Evolutionary conservation across 1,140 invertebrate species (phyloP).

Genomic region (Mya arenaria): DNA sequence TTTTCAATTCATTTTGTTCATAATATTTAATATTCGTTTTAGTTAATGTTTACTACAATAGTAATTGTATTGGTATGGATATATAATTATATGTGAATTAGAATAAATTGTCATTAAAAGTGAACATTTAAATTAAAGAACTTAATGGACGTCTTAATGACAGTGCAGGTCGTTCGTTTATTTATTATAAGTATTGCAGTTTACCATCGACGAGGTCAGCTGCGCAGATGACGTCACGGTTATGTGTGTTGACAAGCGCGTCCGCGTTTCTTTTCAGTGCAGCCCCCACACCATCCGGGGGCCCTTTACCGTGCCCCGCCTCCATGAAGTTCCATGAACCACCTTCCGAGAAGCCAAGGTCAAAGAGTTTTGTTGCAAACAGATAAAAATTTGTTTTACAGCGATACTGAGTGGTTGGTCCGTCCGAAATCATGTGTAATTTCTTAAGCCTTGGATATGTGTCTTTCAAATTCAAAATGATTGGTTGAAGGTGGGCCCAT

Average conservation of each 20-base stretch:
- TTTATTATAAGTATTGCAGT: too few species aligned
- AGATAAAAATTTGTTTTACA: slow-evolving; percentile 59
- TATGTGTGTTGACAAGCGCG: slow-evolving; percentile 3
- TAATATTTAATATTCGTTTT: too few species aligned
- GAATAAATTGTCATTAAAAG: too few species aligned
- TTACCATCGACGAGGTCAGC: not conserved
- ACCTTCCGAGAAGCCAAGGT: slow-evolving; percentile 73
- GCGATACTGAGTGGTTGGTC: slow-evolving; percentile 61
- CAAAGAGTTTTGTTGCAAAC: slow-evolving; percentile 41
- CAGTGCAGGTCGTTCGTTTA: too few species aligned
- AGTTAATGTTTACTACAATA: too few species aligned
- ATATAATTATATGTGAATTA: too few species aligned
- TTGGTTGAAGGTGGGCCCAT: slow-evolving; percentile 54
- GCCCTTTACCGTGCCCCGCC: slow-evolving; percentile 81
- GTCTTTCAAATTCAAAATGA: slow-evolving; percentile 43
- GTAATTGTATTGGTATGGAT: too few species aligned
- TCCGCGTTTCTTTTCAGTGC: slow-evolving; percentile 76
- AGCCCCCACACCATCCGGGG: slow-evolving; percentile 81
- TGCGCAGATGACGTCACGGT: not conserved
- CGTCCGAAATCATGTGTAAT: slow-evolving; percentile 56
- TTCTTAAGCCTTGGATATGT: slow-evolving; percentile 46
- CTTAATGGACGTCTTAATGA: too few species aligned
- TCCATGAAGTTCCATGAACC: too few species aligned
- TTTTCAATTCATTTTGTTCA: too few species aligned
- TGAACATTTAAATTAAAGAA: too few species aligned